These are phyloP conservation scores for Uropetala carovei DNA, from an alignment of 2,888 invertebrate genomes.

Conservation along the genomic window DNA sequence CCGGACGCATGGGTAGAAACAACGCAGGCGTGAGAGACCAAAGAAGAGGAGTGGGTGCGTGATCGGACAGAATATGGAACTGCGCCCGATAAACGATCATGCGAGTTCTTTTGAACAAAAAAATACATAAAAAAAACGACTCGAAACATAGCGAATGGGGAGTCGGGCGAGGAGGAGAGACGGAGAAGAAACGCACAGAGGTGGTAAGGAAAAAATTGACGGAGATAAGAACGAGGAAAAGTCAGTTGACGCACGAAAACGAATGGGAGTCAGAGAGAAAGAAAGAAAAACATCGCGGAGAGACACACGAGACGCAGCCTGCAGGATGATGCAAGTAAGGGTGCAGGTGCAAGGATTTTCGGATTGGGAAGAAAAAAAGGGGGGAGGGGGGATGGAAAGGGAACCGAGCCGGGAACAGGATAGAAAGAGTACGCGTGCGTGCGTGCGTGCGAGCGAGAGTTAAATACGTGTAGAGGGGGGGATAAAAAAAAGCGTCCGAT, in stretches of 20 bases:
- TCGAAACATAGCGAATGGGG: background rate
- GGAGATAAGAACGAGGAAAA: background rate
- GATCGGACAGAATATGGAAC: background rate
- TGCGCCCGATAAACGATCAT: background rate
- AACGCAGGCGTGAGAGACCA: background rate
- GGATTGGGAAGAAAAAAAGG: background rate
- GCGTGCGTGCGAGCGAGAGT: background rate
- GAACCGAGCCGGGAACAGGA: no score
- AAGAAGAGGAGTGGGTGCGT: background rate
- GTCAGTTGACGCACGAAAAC: background rate
- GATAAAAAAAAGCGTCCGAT: background rate
- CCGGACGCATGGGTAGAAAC: background rate
- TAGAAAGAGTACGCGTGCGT: no score
- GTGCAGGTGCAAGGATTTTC: constrained; percentile 9
- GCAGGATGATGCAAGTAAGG: background rate
- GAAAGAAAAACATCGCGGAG: background rate
- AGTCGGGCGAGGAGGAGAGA: background rate
- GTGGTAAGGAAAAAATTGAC: background rate
- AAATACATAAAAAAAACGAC: background rate
- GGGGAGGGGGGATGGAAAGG: background rate
- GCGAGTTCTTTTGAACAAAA: background rate
- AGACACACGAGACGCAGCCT: no score
- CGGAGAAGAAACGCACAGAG: background rate
- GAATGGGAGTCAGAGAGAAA: background rate
- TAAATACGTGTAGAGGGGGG: background rate